phyloP scores from a whole-genome alignment of 2,113 vertebrate species.

The Blennius ocellaris region DNA sequence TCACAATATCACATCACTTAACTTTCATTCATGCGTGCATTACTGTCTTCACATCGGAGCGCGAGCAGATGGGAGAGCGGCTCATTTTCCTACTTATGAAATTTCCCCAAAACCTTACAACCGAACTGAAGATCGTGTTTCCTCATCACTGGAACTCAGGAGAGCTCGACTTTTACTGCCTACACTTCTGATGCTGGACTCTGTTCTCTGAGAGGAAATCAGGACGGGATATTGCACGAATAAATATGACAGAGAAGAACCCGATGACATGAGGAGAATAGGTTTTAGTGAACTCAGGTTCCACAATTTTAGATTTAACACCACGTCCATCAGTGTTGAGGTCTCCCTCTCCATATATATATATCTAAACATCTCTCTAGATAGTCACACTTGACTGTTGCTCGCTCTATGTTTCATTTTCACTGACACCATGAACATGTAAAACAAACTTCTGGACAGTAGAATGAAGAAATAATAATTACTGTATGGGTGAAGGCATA shows the following conservation, averaged over 20 bases:
- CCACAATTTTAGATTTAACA: conserved; percentile 45
- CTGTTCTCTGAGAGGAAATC: conserved; percentile 19
- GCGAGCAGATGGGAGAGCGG: conserved; percentile 21
- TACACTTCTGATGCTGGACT: conserved; percentile 16
- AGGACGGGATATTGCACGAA: conserved; percentile 46
- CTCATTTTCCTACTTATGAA: conserved; percentile 47
- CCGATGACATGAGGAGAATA: conserved; percentile 48
- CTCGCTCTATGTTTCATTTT: not conserved
- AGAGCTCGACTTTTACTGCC: conserved; percentile 17
- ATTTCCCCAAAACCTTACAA: conserved; percentile 17
- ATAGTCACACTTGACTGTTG: conserved; percentile 19
- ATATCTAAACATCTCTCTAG: conserved; percentile 32
- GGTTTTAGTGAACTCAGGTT: conserved; percentile 39
- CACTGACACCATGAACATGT: too few relatives aligned
- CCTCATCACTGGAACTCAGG: conserved; percentile 5
- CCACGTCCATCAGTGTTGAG: conserved; percentile 58
- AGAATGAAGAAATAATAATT: too few relatives aligned
- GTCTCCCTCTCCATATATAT: conserved; percentile 13
- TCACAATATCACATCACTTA: too few relatives aligned
- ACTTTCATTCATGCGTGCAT: conserved; percentile 5
- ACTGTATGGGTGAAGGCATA: too few relatives aligned
- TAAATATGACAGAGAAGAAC: conserved; percentile 48
- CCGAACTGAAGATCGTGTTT: conserved; percentile 29
- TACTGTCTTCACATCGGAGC: conserved; percentile 22
- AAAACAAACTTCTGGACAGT: too few relatives aligned